Evolutionary conservation across 2,888 invertebrate genomes (phyloP).

Genomic region (Apamea sordens): DNA sequence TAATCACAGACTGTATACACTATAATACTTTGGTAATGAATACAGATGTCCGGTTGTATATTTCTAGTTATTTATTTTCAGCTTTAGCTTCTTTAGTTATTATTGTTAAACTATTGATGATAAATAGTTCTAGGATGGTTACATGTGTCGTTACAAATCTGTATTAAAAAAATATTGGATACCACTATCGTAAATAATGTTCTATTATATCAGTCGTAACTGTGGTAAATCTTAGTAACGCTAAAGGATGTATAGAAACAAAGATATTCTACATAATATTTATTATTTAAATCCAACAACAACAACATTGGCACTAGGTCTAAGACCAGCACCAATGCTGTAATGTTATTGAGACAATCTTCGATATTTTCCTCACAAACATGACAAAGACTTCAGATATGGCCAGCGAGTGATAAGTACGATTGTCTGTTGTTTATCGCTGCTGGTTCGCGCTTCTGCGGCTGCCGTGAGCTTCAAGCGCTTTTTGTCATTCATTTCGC

Average conservation of each 20-base stretch:
- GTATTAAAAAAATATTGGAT: not conserved
- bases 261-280: not conserved
- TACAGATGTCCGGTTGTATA: slow-evolving; percentile 49
- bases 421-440: slow-evolving; percentile 50
- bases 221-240: not conserved
- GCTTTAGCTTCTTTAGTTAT: not conserved
- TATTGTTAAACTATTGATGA: not conserved
- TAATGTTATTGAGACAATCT: not conserved
- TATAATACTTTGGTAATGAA: slow-evolving; percentile 67
- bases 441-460: slow-evolving; percentile 31
- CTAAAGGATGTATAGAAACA: not conserved
- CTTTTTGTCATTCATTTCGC: slow-evolving; percentile 54
- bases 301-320: not conserved
- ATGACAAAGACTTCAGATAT: slow-evolving; percentile 46
- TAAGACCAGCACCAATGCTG: not conserved
- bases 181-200: not conserved
- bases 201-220: not conserved
- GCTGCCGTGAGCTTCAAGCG: slow-evolving; percentile 20
- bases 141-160: not conserved
- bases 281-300: not conserved
- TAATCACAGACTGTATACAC: slow-evolving; percentile 64
- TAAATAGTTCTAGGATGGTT: not conserved
- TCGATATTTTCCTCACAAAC: slow-evolving; percentile 8
- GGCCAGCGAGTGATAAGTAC: slow-evolving; percentile 39
- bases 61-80: slow-evolving; percentile 17